Evolutionary conservation across 2,888 invertebrate species (phyloP), one percentile per base, ranked within the genome.

Genomic region (Drosophila engyochracea): DNA sequence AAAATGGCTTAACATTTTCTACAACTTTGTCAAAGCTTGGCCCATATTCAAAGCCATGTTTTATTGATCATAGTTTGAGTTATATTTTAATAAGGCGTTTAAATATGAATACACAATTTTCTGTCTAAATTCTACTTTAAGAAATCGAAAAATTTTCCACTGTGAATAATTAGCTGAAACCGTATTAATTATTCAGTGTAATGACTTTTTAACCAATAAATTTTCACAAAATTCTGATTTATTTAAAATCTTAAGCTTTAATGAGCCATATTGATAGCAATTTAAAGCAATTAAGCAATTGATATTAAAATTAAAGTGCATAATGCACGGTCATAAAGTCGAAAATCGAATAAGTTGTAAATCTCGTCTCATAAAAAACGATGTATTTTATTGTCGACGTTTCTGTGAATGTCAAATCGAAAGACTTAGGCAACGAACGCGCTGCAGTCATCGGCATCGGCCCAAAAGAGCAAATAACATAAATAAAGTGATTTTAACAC

Each of bases 401-500:
- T 68, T 54, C 35, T 41, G 22, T 59, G 72, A 81, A 81, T 82
- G 83, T 71, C 83, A 81, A 74, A 77, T 80, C 77, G 22, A 80
- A 74, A 82, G 83, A 82, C 83, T 82, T 64, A 68, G 68, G 66
- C 79, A 76, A 82, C 83, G 55, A 81, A 76, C 76, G 55, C 53
- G 64, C 30, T 4, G 7, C 31, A 25, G 31, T 39, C 55, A 25
- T 31, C 25, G 19, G 12, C 55, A 47, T 47, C 47, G 37, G 39
- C 69, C 74, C 60, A 63, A 70, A 80, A 69, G 82, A 77, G 70
- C 74, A 70, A 78, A 74, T 77, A 70, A 74, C 85, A 85, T 89
- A 82, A 85, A 87, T 87, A 70, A 66, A 71, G 55, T 72, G 87
- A 75, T 82, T 71, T 69, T 61, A 85, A 74, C 70, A 74, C 70